Percentiles rank a stretch among this genome's conserved stretches.
These are phyloP conservation scores for Mesoclemmys tuberculata DNA, from an alignment of 2,113 vertebrate species.

Conservation along the genomic window DNA sequence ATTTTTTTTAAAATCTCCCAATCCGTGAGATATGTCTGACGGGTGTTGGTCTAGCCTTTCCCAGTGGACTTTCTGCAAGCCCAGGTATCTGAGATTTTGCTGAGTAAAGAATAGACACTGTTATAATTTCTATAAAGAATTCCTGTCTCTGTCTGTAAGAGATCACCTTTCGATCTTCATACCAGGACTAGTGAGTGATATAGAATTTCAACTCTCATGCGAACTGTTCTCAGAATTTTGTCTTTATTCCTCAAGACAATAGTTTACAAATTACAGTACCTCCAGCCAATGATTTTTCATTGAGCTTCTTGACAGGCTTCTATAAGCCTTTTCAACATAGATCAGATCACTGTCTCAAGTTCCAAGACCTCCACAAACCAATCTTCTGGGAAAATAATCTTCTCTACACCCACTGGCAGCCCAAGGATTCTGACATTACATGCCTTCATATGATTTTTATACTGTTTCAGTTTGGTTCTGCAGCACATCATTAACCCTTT, in stretches of 20 bases:
- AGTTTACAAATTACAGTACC: not conserved
- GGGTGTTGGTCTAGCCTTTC: not conserved
- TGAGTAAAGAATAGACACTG: not conserved
- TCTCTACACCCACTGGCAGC: not conserved
- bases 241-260: not conserved
- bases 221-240: not conserved
- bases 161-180: not conserved
- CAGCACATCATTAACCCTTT: not conserved
- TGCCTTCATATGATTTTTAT: not conserved
- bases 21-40: not conserved
- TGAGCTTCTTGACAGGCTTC: not conserved
- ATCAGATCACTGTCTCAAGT: not conserved
- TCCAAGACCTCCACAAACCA: slow-evolving; percentile 5
- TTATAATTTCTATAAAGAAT: not conserved
- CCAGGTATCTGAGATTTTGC: not conserved
- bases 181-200: not conserved
- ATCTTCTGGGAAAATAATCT: not conserved
- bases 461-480: not conserved
- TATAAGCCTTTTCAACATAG: slow-evolving; percentile 20
- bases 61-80: not conserved
- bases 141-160: too few relatives aligned
- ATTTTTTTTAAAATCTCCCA: not conserved
- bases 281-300: not conserved
- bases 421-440: not conserved
- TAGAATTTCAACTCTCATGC: not conserved